These are phyloP conservation scores for Lepidurus arcticus DNA, from an alignment of 1,140 invertebrate species.

Conservation along the genomic window DNA sequence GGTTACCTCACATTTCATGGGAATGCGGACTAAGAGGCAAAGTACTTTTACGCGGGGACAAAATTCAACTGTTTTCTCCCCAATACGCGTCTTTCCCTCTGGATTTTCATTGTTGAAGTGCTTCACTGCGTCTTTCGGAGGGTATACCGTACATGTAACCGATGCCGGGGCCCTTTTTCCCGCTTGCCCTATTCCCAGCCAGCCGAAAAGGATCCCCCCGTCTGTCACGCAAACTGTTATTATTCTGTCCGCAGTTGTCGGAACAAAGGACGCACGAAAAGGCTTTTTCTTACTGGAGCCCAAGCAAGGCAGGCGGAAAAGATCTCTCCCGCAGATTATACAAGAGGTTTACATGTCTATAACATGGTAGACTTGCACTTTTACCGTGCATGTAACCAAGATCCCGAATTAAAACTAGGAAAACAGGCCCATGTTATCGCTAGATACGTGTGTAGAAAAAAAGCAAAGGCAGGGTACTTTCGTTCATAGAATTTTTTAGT, in stretches of 20 bases:
- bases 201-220: not conserved
- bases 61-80: not conserved
- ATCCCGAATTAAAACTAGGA: not conserved
- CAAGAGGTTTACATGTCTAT: constrained; percentile 3
- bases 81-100: not conserved
- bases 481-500: not conserved
- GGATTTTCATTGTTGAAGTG: not conserved
- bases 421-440: not conserved
- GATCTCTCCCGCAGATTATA: not conserved
- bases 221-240: constrained; percentile 21
- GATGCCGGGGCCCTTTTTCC: not conserved
- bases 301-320: not conserved
- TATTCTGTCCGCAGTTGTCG: constrained; percentile 21
- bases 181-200: not conserved
- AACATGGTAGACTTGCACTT: not conserved
- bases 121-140: not conserved
- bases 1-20: not conserved
- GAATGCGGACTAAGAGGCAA: not conserved
- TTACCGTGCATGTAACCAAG: not conserved
- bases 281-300: not conserved
- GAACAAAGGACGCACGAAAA: constrained; percentile 10
- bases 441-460: too few species aligned
- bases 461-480: too few species aligned
- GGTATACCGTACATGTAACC: not conserved
- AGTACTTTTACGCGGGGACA: not conserved